Evolutionary conservation across 2,888 invertebrate species (phyloP), one percentile per base, ranked within the genome.

Genomic region (Oligia strigilis): DNA sequence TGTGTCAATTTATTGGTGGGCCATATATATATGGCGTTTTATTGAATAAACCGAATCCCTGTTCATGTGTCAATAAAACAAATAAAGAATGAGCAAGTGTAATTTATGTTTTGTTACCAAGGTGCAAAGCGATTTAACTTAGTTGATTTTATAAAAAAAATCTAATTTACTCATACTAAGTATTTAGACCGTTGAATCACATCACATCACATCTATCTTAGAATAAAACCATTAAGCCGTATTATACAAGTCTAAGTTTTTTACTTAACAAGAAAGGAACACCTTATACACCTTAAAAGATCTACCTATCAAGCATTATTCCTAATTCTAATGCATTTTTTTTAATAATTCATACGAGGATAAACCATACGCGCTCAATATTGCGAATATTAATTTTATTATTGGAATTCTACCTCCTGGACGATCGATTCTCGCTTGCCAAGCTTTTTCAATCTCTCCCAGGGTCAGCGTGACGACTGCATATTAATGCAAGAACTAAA

Each of bases 381-480:
- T 70, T 64, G 23, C 19, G 4, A 67, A 74, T 76, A 82, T n/a
- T 67, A 74, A 77, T 72, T 78, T 70, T 72, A 58, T 74, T 75
- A 80, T 82, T 64, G n/a, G 65, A 85, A 71, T 79, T 66, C 66
- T 69, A 62, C 14, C 60, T 49, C 58, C 36, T 69, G 36, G 40
- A 52, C 52, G 46, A 13, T 13, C 40, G 43, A 64, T 66, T 23
- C 36, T 66, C 11, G 43, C 55, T 83, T 85, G 75, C 78, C 75
- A 83, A 82, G 65, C 71, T 74, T 87, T 90, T 88, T 86, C 52
- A 72, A 80, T 69, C 40, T 72, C 65, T 77, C 72, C 71, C 78
- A 89, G 75, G 66, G 82, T 77, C 74, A 75, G 72, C 82, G 85
- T 91, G 87, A 87, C 89, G 87, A 86, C 88, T 90, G 87, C 83